Evolutionary conservation across 2,113 vertebrate genomes (phyloP), one percentile per base, ranked within the genome.

Genomic region (Drymodes brunneopygia): DNA sequence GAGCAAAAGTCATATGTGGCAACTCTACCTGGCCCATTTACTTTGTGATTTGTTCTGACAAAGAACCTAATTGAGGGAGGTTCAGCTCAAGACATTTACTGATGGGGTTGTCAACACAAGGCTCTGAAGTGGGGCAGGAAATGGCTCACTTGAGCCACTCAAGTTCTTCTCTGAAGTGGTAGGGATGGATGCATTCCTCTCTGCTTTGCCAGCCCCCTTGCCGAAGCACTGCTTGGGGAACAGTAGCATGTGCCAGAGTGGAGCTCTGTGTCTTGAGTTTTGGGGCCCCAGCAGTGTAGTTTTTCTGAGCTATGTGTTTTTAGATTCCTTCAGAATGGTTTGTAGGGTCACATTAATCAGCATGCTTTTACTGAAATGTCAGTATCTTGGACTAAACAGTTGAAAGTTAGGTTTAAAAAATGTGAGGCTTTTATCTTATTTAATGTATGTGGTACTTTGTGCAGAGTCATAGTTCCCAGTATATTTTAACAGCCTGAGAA

Each of bases 1-100:
- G 85, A 88, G 73, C 69, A 90, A 91, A 89, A 95, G 75, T 94
- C 72, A 31, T 45, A 25, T 72, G 73, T 89, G 81, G 66, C 61
- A 80, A 22, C 69, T 91, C 67, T 89, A 71, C 81, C 86, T 93
- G 74, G 31, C 93, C 77, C 44, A 42, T 86, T 88, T 95, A 35
- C 33, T 95, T 92, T 50, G 64, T 60, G 66, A 84, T 79, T 81
- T 65, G 42, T 48, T 71, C 20, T 88, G 81, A 86, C 89, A 87
- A 91, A 92, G 48, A 56, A 75, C 17, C 33, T 86, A 93, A 93
- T 82, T 91, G 92, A 91, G 74, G 50, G 67, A 80, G 47, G 71
- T 74, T 95, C 78, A 67, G 35, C 67, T 94, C 58, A 78, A 93
- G 90, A 40, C 57, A 12, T 31, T 67, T 81, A 27, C 25, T 94